Percentiles rank a stretch among this genome's conserved stretches.
Evolutionary conservation across 2,797 vertebrate genomes (phyloP).

Genomic region (Gila robusta): DNA sequence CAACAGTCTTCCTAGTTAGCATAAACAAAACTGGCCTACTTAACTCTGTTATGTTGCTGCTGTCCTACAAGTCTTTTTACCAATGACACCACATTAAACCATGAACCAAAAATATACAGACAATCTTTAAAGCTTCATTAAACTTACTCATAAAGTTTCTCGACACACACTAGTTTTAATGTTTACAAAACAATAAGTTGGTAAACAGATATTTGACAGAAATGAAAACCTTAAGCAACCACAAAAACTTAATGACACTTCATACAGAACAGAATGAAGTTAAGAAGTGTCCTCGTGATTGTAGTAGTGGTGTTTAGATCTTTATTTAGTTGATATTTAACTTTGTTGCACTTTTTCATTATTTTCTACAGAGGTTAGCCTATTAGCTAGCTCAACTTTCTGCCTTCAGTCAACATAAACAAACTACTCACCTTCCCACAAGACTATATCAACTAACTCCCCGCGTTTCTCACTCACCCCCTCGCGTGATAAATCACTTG

Average conservation of each 20-base stretch:
- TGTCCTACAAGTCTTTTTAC: neutral
- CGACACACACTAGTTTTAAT: neutral
- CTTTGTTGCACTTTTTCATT: constrained; percentile 29
- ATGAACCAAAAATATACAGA: neutral
- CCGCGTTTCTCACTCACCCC: neutral
- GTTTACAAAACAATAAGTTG: constrained; percentile 2
- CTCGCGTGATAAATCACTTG: constrained; percentile 10
- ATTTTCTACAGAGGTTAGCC: neutral
- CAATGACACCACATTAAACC: neutral
- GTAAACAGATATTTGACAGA: neutral
- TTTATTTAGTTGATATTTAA: constrained; percentile 15
- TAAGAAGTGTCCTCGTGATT: neutral
- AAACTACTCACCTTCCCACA: constrained; percentile 58
- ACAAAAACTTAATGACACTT: neutral
- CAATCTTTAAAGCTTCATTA: neutral
- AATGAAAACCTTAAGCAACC: neutral
- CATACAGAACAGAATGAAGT: neutral
- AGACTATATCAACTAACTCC: constrained; percentile 27
- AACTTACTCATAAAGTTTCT: neutral
- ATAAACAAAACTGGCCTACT: constrained; percentile 9
- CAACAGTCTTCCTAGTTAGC: neutral
- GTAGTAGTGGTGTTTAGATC: neutral
- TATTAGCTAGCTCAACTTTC: constrained; percentile 59
- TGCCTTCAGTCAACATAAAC: constrained; percentile 36
- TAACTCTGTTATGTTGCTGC: neutral